Evolutionary conservation across 2,888 invertebrate genomes (phyloP).

Genomic region (Xestia sexstrigata): DNA sequence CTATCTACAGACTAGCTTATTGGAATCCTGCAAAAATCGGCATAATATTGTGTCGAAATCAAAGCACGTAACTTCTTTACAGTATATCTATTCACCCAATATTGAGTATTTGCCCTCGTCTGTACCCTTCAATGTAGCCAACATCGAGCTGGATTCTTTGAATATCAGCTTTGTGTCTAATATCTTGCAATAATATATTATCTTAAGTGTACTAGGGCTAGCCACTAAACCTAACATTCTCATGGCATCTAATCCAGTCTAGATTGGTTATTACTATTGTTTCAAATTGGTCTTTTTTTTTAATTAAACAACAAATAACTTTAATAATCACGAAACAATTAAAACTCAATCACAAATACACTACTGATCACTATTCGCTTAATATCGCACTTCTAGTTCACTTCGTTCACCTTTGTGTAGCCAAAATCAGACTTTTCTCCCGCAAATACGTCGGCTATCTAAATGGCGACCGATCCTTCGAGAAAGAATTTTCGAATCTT

Average conservation of each 20-base stretch:
- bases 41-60: slow-evolving; percentile 43
- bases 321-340: no score
- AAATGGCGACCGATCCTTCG: no score
- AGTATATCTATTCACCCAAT: slow-evolving; percentile 43
- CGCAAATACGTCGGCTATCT: no score
- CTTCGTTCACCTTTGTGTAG: no score
- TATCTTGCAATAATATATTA: slow-evolving; percentile 24
- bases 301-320: no score
- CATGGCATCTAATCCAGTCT: background rate
- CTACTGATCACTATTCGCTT: no score
- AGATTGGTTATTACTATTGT: background rate
- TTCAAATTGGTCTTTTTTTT: background rate
- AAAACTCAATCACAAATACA: no score
- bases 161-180: slow-evolving; percentile 31
- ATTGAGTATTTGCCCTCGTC: slow-evolving; percentile 42
- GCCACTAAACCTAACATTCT: slow-evolving; percentile 5
- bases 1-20: slow-evolving; percentile 6
- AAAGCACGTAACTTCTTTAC: slow-evolving; percentile 46
- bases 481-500: no score
- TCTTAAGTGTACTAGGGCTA: background rate
- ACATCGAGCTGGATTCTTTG: slow-evolving; percentile 20
- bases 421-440: no score
- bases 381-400: no score
- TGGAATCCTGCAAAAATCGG: slow-evolving; percentile 16
- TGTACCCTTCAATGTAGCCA: slow-evolving; percentile 25